Conservation (phyloP, 2,113 vertebrate species). For the Smithornis capensis region DNA sequence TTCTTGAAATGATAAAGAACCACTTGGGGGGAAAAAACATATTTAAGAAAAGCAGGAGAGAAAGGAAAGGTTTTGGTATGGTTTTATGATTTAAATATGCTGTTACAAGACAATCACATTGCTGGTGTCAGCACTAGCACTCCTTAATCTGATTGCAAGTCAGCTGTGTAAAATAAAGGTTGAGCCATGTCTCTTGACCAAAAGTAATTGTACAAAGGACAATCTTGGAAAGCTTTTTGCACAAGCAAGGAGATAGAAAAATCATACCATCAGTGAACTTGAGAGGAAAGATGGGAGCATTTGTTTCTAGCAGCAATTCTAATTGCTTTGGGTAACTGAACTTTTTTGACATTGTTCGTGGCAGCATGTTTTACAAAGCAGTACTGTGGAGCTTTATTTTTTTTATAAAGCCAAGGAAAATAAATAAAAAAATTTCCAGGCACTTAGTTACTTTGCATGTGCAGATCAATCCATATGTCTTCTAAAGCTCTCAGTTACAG, state of each 20-base stretch:
- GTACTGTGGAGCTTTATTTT: neutral
- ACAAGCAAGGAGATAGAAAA: neutral
- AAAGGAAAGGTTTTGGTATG: neutral
- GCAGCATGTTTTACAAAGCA: too few relatives aligned
- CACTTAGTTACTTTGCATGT: neutral
- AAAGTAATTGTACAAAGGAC: neutral
- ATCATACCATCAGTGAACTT: neutral
- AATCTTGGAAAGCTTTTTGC: neutral
- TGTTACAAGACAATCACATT: neutral
- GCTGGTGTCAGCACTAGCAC: neutral
- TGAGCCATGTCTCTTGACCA: neutral
- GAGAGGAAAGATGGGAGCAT: neutral
- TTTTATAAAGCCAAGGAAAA: neutral
- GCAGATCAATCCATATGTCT: neutral
- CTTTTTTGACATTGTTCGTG: neutral
- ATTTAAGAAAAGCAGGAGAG: neutral
- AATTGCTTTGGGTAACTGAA: neutral
- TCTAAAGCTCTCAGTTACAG: neutral
- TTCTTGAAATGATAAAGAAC: neutral
- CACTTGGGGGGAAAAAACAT: neutral
- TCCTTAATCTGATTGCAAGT: neutral
- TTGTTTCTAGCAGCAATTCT: neutral
- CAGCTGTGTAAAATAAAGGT: neutral
- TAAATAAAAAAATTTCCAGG: fast-evolving
- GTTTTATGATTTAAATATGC: neutral